Evolutionary conservation across 2,113 vertebrate genomes (phyloP).

Genomic region (Peromyscus californicus): DNA sequence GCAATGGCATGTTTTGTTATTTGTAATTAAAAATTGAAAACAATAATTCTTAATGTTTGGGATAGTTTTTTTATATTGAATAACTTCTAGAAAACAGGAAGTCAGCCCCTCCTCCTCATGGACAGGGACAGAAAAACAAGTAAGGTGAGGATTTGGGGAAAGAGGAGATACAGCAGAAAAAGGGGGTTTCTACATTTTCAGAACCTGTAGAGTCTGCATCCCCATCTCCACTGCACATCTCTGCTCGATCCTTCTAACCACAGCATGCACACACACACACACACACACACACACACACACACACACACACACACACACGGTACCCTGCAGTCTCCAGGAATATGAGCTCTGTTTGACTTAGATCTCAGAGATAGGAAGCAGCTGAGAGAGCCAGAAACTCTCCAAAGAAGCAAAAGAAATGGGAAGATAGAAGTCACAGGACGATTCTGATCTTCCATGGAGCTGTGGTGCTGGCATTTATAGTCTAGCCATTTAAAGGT

Average conservation of each 20-base stretch:
- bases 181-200: background rate
- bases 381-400: background rate
- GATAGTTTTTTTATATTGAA: background rate
- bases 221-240: background rate
- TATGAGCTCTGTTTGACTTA: background rate
- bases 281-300: background rate
- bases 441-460: too few species aligned
- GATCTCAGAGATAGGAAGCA: background rate
- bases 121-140: background rate
- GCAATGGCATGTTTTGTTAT: background rate
- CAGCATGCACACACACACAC: fast-evolving
- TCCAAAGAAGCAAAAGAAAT: background rate
- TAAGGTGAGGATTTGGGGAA: background rate
- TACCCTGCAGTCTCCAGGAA: background rate
- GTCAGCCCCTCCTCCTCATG: background rate
- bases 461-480: background rate
- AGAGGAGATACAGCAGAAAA: background rate
- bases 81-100: background rate
- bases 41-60: background rate
- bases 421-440: background rate
- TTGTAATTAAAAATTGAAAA: background rate
- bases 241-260: background rate
- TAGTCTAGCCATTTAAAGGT: background rate
- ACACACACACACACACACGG: background rate
- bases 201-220: background rate